A percentile compares a stretch with the other conserved stretches of the same genome.
Evolutionary conservation across 2,113 vertebrate genomes (phyloP).

Genomic region (Elgaria multicarinata): DNA sequence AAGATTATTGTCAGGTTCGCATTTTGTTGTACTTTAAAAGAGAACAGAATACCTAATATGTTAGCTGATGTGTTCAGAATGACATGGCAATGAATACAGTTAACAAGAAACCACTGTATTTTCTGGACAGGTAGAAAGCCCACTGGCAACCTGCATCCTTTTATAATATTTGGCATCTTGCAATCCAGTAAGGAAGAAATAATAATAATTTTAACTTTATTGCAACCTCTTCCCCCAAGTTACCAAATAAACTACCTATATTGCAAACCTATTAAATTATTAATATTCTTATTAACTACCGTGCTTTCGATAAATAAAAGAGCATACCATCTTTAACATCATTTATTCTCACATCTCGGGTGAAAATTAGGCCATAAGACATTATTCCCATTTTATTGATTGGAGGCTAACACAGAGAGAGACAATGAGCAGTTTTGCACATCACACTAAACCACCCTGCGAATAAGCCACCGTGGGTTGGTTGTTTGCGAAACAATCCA

Average conservation of each 20-base stretch:
- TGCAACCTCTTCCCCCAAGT: not conserved
- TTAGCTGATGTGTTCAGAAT: constrained; percentile 38
- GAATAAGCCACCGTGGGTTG: too few species aligned
- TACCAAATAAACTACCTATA: not conserved
- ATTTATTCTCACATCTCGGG: not conserved
- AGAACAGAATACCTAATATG: not conserved
- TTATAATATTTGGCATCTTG: constrained; percentile 45
- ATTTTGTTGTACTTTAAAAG: constrained; percentile 3
- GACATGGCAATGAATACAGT: constrained; percentile 9
- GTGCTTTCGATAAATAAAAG: not conserved
- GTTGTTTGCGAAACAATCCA: too few species aligned
- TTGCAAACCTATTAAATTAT: not conserved
- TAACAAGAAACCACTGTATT: not conserved
- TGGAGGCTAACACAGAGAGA: not conserved
- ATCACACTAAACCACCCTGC: too few species aligned
- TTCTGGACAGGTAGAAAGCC: constrained; percentile 47
- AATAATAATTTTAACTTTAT: constrained; percentile 12
- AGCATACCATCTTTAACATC: too few species aligned
- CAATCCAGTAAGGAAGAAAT: constrained; percentile 32
- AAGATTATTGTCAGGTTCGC: constrained; percentile 49
- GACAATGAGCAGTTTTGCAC: not conserved
- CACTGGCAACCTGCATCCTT: constrained; percentile 28
- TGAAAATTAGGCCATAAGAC: not conserved
- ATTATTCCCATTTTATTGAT: not conserved
- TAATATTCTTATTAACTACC: too few species aligned